Evolutionary conservation across 2,888 invertebrate species (phyloP).

Genomic region (Megalurothrips usitatus): DNA sequence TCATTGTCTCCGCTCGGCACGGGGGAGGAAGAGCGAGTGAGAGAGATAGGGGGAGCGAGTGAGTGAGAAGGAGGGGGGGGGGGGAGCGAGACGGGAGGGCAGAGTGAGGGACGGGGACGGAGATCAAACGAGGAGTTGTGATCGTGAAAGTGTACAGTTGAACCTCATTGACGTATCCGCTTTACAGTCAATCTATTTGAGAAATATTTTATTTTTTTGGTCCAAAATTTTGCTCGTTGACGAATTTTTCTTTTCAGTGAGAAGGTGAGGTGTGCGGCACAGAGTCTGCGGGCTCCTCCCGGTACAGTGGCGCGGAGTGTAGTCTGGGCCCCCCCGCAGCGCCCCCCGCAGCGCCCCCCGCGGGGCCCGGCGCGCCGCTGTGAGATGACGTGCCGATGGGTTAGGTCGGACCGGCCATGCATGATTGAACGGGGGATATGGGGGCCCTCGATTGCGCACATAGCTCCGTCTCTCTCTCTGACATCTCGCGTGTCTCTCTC

Average conservation of each 20-base stretch:
- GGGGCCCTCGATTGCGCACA: not conserved
- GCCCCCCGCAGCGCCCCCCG: too few relatives aligned
- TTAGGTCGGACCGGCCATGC: not conserved
- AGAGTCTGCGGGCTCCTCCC: too few relatives aligned
- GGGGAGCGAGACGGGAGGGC: not conserved
- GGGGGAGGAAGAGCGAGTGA: not conserved
- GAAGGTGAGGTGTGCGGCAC: not conserved
- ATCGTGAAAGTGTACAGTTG: too few relatives aligned
- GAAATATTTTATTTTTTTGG: too few relatives aligned
- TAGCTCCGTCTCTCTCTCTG: slow-evolving; percentile 8
- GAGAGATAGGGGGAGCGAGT: not conserved
- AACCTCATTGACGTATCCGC: too few relatives aligned
- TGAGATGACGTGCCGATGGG: not conserved
- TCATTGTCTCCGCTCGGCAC: not conserved
- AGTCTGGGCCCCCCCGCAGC: not conserved
- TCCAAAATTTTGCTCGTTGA: too few relatives aligned
- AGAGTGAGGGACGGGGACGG: not conserved
- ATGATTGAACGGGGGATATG: not conserved
- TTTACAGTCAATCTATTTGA: too few relatives aligned
- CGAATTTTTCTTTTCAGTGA: too few relatives aligned
- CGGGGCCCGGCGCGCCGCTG: not conserved
- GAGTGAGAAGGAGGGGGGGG: not conserved
- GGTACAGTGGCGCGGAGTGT: too few relatives aligned
- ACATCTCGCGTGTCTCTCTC: too few relatives aligned
- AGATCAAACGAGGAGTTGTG: not conserved